Base-by-base conservation (phyloP, 2,113 vertebrate genomes). In the Amphiprion ocellaris region DNA sequence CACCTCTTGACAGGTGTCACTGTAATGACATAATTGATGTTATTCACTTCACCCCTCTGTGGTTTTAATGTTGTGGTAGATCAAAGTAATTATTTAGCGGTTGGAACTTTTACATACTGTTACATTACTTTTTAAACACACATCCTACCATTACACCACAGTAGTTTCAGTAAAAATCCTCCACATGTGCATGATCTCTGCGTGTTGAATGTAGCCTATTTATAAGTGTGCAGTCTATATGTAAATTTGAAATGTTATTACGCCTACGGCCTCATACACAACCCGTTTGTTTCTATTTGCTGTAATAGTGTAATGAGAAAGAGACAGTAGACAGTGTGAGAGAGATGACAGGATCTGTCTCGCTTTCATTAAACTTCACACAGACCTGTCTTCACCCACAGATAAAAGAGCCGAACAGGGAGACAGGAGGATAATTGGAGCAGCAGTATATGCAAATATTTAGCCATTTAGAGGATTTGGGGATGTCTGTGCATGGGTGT, bases 361-460 rank as follows among this genome's bases (percentile, higher is more conserved):
- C 58, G 19, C 70, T 69, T 56, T 75, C 81, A 69, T 72, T 70
- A 79, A 76, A 58, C 63, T 65, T 74, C 52, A 71, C 68, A 63
- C 10, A 1, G 67, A 76, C 67, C 60, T 70, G 47, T 26, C 74
- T 79, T 58, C 71, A 62, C 74, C 50, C 28, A 1, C 53, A 9
- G 61, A 87, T 80, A 60, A 82, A 85, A 81, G 65, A 69, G 68
- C 64, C 53, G 39, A 7, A n/a, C 64, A 56, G 37, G 72, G 54
- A 60, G 82, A 83, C 50, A 5, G 70, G 59, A 58, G 62, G 70
- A 63, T 70, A 79, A 81, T 73, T 87, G 71, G 74, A 74, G 53
- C 52, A 67, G 86, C 66, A 69, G 33, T 15, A 46, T 55, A 81
- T 81, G 72, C 73, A 81, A 75, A 88, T 79, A 69, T 74, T 66